Conservation (phyloP, 1,140 invertebrate genomes). For the Diuraphis noxia region DNA sequence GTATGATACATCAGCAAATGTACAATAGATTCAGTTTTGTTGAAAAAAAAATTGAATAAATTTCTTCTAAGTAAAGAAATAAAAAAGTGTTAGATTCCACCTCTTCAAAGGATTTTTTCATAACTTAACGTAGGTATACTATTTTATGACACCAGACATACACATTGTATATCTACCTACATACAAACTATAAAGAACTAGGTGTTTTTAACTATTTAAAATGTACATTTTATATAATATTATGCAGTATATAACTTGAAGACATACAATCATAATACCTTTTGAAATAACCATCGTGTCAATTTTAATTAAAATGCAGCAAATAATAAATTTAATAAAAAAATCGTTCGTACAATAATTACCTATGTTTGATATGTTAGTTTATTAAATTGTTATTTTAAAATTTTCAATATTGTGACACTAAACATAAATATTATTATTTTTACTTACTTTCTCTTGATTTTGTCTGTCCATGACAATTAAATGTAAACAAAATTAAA, state of each 20-base stretch:
- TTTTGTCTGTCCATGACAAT: not conserved
- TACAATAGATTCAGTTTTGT: too few species aligned
- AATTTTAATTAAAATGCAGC: not conserved
- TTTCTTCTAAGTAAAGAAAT: too few species aligned
- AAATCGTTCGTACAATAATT: not conserved
- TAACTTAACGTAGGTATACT: too few species aligned
- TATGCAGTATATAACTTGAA: not conserved
- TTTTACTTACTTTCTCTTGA: slow-evolving; percentile 12
- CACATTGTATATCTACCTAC: too few species aligned
- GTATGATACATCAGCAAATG: too few species aligned
- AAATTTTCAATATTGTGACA: not conserved
- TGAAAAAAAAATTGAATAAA: too few species aligned
- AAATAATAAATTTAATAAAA: not conserved
- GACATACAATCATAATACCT: not conserved
- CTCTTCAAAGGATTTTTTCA: too few species aligned
- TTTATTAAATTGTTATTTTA: not conserved
- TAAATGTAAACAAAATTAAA: not conserved
- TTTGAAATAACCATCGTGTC: not conserved
- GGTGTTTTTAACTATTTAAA: too few species aligned
- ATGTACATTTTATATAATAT: too few species aligned
- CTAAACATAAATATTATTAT: not conserved
- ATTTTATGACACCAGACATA: too few species aligned
- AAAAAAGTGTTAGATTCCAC: too few species aligned
- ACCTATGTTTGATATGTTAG: not conserved
- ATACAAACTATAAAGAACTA: too few species aligned